Conservation (phyloP, 2,888 invertebrate genomes). For the Strigamia transsilvanica region DNA sequence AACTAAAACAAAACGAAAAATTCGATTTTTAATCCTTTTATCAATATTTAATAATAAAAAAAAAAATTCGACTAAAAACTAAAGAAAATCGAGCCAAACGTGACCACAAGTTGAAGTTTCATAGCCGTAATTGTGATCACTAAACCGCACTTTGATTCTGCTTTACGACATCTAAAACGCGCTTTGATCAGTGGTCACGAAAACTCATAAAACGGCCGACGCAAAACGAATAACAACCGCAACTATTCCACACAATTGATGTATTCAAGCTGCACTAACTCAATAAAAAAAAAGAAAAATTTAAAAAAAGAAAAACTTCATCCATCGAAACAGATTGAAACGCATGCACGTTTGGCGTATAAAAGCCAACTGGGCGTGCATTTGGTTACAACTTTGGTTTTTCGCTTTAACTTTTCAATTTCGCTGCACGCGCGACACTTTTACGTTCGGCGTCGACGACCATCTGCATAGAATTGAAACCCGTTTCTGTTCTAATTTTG, state of each 20-base stretch:
- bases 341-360: constrained; percentile 4
- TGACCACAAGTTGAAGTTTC: background rate
- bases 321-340: constrained; percentile 7
- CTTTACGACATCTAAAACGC: background rate
- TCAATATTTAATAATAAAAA: no score
- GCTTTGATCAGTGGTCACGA: constrained; percentile 12
- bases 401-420: constrained; percentile 38
- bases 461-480: constrained; percentile 30
- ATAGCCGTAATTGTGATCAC: background rate
- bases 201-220: background rate
- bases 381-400: constrained; percentile 37
- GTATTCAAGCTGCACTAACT: background rate
- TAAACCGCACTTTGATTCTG: background rate
- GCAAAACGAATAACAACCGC: background rate
- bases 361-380: constrained; percentile 35
- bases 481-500: constrained; percentile 17
- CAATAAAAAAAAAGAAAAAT: background rate
- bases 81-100: background rate
- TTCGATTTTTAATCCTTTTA: no score
- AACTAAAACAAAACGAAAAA: background rate
- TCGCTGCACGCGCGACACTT: constrained; percentile 24
- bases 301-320: no score
- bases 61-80: no score
- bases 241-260: background rate
- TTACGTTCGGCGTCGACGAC: constrained; percentile 3